Evolutionary conservation across 2,888 invertebrate species (phyloP), one percentile per base, ranked within the genome.

Genomic region (Pyrocoelia pectoralis): DNA sequence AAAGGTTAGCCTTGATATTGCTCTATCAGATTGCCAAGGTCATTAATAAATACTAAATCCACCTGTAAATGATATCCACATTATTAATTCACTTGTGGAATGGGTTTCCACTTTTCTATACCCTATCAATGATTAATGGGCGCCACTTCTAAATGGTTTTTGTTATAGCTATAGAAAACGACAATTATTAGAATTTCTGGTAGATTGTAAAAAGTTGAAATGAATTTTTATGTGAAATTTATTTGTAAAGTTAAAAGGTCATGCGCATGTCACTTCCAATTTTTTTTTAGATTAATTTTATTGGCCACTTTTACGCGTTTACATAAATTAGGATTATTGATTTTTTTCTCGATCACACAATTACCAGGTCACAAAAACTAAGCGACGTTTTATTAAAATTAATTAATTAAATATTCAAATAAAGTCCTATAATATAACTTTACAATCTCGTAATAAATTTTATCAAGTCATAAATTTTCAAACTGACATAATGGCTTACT

Each of bases 11-110:
- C 62, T 62, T 62, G 62, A 62, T 62, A 62, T 57, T 57, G 62
- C 49, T 62, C 56, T 62, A 62, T 62, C 62, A 57, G 56, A 62
- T 57, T 57, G 62, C 33, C 56, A 62, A 62, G 62, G 62, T 48
- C 53, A 49, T 24, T 48, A 48, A n/a, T n/a, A 40, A 33, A 56
- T 53, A 56, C 43, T 57, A 56, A 57, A 52, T 49, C 18, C 54
- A 62, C 56, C 56, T 61, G 56, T 40, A 51, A 60, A 29, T 41
- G 33, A 54, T 53, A 50, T 13, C 29, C n/a, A 55, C 43, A 46
- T 24, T 24, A 33, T 33, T 33, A 33, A 33, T 33, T 33, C 33
- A 33, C 33, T 8, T 33, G 9, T 33, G n/a, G 2, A 33, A 33
- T 33, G 8, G 8, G 10, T 33, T n/a, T 33, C 8, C 33, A 33